These are phyloP conservation scores for Hecatera dysodea DNA, from an alignment of 2,888 invertebrate species.

Conservation along the genomic window DNA sequence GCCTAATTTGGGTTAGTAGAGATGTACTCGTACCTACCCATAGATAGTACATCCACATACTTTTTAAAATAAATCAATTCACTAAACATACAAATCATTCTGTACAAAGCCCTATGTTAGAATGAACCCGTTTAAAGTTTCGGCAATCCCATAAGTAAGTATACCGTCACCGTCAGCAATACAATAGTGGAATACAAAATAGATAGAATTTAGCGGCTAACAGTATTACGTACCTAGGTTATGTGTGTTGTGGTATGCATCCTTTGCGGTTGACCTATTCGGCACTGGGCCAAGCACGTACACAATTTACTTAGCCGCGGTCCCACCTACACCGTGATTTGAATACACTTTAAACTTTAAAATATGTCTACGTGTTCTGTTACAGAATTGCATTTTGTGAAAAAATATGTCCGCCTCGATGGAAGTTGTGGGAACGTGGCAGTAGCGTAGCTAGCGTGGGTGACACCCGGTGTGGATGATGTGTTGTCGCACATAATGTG, in stretches of 20 bases:
- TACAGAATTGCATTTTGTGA: slow-evolving; percentile 56
- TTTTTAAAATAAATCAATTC: background rate
- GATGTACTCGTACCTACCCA: too few species aligned
- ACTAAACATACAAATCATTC: background rate
- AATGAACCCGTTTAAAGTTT: slow-evolving; percentile 20
- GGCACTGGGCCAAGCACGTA: slow-evolving; percentile 88
- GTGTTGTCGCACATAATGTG: too few species aligned
- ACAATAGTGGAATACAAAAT: slow-evolving; percentile 63
- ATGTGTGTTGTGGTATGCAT: slow-evolving; percentile 72
- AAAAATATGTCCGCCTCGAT: slow-evolving; percentile 42
- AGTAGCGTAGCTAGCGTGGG: too few species aligned
- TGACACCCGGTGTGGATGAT: too few species aligned
- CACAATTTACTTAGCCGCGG: slow-evolving; percentile 88
- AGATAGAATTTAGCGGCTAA: slow-evolving; percentile 58
- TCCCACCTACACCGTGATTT: slow-evolving; percentile 82
- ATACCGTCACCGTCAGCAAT: slow-evolving; percentile 24
- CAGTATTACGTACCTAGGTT: slow-evolving; percentile 66
- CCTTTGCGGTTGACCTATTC: slow-evolving; percentile 82
- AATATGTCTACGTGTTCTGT: slow-evolving; percentile 65
- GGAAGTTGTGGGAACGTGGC: slow-evolving; percentile 12
- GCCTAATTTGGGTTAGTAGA: too few species aligned
- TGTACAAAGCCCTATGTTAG: background rate
- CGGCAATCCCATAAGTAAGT: slow-evolving; percentile 31
- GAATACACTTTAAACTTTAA: slow-evolving; percentile 82
- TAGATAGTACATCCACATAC: too few species aligned